Conservation (phyloP, 1,140 invertebrate species). For the Atopsyche davidsoni region DNA sequence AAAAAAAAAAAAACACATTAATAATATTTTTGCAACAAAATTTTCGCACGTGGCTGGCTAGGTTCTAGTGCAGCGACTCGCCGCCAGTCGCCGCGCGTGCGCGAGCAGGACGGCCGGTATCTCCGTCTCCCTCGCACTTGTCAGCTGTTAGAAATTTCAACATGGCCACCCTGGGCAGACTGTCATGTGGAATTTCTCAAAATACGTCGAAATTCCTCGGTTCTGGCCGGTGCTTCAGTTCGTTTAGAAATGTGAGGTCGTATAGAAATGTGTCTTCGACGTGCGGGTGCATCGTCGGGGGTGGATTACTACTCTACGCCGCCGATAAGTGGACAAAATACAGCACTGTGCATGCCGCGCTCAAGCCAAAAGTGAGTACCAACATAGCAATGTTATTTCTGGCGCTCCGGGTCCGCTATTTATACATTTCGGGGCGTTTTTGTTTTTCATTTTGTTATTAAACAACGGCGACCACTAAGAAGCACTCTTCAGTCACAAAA, state of each 20-base stretch:
- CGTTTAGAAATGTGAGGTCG: conserved; percentile 14
- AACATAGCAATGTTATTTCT: not conserved
- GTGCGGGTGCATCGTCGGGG: conserved; percentile 14
- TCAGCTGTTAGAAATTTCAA: conserved; percentile 24
- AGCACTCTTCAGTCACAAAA: no score
- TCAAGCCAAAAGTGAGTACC: conserved; percentile 19
- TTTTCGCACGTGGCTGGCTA: no score
- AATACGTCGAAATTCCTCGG: conserved; percentile 20
- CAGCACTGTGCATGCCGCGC: conserved; percentile 17
- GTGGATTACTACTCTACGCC: conserved; percentile 14
- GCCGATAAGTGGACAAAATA: conserved; percentile 18
- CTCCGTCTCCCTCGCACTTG: conserved; percentile 14
- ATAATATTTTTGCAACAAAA: no score
- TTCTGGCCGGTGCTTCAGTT: conserved; percentile 8
- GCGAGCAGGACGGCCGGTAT: not conserved
- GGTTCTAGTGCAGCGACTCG: no score
- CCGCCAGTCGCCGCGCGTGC: not conserved
- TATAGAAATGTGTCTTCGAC: conserved; percentile 9
- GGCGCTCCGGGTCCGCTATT: no score
- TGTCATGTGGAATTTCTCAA: conserved; percentile 26
- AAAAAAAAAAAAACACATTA: no score
- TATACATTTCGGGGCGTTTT: no score
- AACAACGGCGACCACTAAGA: no score
- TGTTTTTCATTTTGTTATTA: no score
- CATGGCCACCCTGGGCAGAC: conserved; percentile 26